Conservation (phyloP, 37 sponge, comb jelly and placozoan species). For the Chondrilla cf. caribensis region DNA sequence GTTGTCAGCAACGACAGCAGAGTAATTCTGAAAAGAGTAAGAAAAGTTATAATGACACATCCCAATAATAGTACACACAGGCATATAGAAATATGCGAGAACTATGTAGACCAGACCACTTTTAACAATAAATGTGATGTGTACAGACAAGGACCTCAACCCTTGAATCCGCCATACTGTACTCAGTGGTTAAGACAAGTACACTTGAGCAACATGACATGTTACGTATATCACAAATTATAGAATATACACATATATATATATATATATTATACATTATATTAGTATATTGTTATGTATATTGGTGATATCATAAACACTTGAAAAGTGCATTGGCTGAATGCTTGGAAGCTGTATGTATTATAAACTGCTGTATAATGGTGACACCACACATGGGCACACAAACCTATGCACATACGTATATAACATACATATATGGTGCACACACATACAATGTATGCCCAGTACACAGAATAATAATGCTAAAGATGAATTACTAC, state of each 20-base stretch:
- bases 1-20: slow-evolving; percentile 33
- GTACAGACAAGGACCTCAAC: too few species aligned
- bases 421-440: too few species aligned
- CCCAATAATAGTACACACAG: background rate
- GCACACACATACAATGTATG: too few species aligned
- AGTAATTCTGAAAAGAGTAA: slow-evolving; percentile 39
- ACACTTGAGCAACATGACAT: background rate
- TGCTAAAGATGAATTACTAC: too few species aligned
- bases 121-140: too few species aligned
- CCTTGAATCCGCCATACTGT: background rate
- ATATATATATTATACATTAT: background rate
- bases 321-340: too few species aligned
- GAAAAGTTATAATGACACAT: background rate
- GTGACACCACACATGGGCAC: too few species aligned
- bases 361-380: too few species aligned
- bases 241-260: background rate
- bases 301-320: background rate
- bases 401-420: too few species aligned
- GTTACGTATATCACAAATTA: background rate
- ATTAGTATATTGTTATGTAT: background rate
- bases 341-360: too few species aligned
- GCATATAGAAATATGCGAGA: background rate
- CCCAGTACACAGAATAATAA: too few species aligned
- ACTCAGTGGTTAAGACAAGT: background rate
- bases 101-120: too few species aligned